Evolutionary conservation across 1,140 invertebrate species (phyloP).

Genomic region (Orius insidiosus): DNA sequence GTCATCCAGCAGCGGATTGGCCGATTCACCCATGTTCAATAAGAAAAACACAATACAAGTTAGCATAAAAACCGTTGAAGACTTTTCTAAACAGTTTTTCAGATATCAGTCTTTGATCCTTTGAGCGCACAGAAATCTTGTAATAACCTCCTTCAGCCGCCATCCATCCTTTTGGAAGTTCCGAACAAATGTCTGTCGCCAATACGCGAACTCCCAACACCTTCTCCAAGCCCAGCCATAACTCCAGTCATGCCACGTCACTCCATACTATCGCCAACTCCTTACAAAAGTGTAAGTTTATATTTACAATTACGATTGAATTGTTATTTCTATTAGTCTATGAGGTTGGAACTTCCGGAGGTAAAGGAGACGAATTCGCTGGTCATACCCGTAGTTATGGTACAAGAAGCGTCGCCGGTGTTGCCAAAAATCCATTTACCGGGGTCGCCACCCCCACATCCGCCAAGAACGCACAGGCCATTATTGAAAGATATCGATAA

Average conservation of each 20-base stretch:
- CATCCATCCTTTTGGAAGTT: slow-evolving; percentile 51
- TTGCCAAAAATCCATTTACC: slow-evolving; percentile 18
- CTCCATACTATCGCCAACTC: slow-evolving; percentile 11
- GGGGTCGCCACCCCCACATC: slow-evolving; percentile 42
- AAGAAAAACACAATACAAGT: slow-evolving; percentile 21
- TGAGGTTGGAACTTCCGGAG: too few species aligned
- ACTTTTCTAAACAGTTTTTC: slow-evolving; percentile 25
- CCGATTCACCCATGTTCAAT: slow-evolving; percentile 31
- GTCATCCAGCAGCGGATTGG: slow-evolving; percentile 31
- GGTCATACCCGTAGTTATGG: slow-evolving; percentile 40
- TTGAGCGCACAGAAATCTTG: slow-evolving; percentile 38
- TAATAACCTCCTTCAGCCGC: slow-evolving; percentile 39
- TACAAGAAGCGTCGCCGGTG: slow-evolving; percentile 41
- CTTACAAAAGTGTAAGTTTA: slow-evolving; percentile 23
- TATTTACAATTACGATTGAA: slow-evolving; percentile 4
- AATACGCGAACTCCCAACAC: slow-evolving; percentile 51
- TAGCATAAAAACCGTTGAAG: background rate
- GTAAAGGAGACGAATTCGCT: slow-evolving; percentile 19
- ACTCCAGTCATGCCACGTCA: slow-evolving; percentile 39
- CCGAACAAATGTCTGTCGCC: slow-evolving; percentile 55
- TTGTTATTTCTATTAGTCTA: too few species aligned
- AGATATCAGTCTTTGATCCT: slow-evolving; percentile 46
- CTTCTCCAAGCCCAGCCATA: slow-evolving; percentile 41
- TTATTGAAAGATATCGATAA: slow-evolving; percentile 32
- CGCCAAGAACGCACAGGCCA: slow-evolving; percentile 3